These are phyloP conservation scores for Campoplex nolae DNA, from an alignment of 2,888 invertebrate genomes.

Conservation along the genomic window DNA sequence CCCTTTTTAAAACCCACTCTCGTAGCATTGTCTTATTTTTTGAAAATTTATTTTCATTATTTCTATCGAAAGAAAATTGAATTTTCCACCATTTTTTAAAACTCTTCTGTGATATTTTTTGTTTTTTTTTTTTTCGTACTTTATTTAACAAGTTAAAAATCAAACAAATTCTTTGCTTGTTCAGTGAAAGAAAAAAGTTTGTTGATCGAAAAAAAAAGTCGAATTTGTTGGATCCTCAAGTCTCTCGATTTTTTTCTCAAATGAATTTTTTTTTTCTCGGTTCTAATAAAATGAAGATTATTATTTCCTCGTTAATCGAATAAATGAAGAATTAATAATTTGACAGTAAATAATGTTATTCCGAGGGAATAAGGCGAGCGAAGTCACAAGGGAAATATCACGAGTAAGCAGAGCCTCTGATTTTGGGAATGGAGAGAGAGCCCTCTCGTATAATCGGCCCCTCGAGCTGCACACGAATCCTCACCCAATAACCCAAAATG, in stretches of 20 bases:
- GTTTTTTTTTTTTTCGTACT: too few species aligned
- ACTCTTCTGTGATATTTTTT: too few species aligned
- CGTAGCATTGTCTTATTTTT: neutral
- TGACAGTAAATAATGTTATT: neutral
- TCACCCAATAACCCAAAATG: slow-evolving; percentile 55
- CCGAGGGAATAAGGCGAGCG: neutral
- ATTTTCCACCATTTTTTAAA: neutral
- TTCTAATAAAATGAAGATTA: too few species aligned
- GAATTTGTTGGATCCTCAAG: too few species aligned
- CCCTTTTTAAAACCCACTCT: neutral
- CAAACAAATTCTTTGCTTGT: too few species aligned
- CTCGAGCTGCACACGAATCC: slow-evolving; percentile 5
- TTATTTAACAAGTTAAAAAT: too few species aligned
- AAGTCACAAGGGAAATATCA: slow-evolving; percentile 14
- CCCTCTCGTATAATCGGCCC: slow-evolving; percentile 5
- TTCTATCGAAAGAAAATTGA: neutral
- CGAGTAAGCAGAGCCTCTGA: neutral
- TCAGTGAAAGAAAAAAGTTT: too few species aligned
- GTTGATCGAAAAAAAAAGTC: too few species aligned
- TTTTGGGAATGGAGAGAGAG: slow-evolving; percentile 5
- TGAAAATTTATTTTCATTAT: neutral
- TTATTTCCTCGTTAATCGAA: neutral
- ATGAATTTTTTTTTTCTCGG: too few species aligned
- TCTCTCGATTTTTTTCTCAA: too few species aligned
- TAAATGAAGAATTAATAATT: neutral